Base-by-base conservation (phyloP, 2,113 vertebrate species). In the Globicephala melas region DNA sequence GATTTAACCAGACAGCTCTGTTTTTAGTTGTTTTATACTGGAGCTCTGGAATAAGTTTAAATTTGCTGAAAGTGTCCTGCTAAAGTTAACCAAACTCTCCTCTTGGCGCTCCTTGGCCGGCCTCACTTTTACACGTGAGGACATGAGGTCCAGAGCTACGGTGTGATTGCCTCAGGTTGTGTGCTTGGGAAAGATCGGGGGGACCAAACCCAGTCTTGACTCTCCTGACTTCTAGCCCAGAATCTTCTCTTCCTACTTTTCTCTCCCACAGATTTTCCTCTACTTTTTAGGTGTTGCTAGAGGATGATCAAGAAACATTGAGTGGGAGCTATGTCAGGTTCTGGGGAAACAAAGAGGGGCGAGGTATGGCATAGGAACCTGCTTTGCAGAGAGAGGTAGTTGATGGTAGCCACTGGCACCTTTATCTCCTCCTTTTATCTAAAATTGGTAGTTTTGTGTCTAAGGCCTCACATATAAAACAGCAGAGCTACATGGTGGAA, bases 1-100 rank as follows among this genome's bases (percentile, higher is more conserved):
- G 36, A 62, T 91, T 80, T 70, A 82, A 65, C 55, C 68, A 93
- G 33, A 25, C 6, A 92, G 18, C 41, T 86, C 38, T 96, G n/a
- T 65, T 94, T 89, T 91, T 38, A 83, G 63, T 96, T 94, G 67
- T 84, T 91, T 74, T 91, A 31, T 79, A 18, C 62, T 95, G 31
- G 74, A 87, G 31, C 44, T 89, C 81, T 77, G 25, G 18, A 86
- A 41, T 77, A 55, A 47, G 36, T 63, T 97, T 80, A 70, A 36
- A 80, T 95, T 44, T 44, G 21, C 44, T 80, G 26, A 76, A 81
- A 55, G 18, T 70, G 26, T 88, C 92, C 41, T 58, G 14, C 21
- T 87, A 41, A 90, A 82, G 12, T 70, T 93, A 71, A 28, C 13
- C 28, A 63, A 67, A 25, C 38, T 47, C 33, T 70, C n/a, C 21